Evolutionary conservation across 2,797 vertebrate species (phyloP).

Genomic region (Pelobates cultripes): DNA sequence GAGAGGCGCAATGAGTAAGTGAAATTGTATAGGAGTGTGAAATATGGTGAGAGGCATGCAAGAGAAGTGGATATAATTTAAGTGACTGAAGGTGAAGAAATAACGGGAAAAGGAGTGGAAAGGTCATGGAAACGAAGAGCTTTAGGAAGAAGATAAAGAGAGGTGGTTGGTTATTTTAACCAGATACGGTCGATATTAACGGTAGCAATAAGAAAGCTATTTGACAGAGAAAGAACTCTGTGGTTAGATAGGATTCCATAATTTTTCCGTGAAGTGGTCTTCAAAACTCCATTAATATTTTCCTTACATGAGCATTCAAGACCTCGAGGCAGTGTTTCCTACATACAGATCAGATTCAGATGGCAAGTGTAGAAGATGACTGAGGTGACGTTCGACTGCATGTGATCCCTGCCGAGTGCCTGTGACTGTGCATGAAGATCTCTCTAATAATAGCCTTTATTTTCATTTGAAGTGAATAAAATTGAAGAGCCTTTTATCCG

Average conservation of each 20-base stretch:
- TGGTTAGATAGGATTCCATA: not conserved
- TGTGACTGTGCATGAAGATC: conserved; percentile 14
- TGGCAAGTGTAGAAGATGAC: not conserved
- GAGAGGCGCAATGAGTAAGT: no score
- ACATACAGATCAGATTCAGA: conserved; percentile 13
- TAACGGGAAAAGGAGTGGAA: no score
- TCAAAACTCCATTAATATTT: conserved; percentile 4
- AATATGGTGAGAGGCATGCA: no score
- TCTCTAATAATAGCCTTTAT: conserved; percentile 12
- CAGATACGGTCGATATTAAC: no score
- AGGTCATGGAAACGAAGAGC: no score
- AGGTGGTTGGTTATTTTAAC: no score
- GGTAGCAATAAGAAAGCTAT: no score
- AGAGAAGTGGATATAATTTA: no score
- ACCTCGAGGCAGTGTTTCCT: not conserved
- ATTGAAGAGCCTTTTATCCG: conserved; percentile 34
- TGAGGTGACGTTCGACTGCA: conserved; percentile 14
- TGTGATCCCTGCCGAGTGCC: not conserved
- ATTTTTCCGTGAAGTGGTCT: not conserved
- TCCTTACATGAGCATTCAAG: not conserved
- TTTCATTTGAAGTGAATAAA: conserved; percentile 24
- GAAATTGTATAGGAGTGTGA: no score
- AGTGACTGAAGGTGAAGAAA: no score
- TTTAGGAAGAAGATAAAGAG: no score
- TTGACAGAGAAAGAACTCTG: no score